Percentiles rank a stretch among this genome's conserved stretches.
Conservation (phyloP, 2,888 invertebrate species). For the Antheraea yamamai region DNA sequence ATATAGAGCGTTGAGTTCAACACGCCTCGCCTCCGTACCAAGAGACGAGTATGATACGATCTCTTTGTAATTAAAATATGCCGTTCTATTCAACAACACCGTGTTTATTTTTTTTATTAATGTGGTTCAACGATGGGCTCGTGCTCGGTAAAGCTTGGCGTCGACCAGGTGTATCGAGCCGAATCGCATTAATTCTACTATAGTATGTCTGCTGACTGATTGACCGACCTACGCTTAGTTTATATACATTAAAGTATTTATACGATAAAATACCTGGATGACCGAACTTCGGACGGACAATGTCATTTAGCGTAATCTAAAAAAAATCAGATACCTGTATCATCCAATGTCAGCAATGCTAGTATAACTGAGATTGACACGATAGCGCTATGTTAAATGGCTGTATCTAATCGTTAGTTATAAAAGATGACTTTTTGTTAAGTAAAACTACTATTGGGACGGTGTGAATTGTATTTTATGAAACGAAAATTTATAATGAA, state of each 20-base stretch:
- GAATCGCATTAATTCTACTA: slow-evolving; percentile 3
- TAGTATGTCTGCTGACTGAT: neutral
- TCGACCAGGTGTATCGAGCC: slow-evolving; percentile 1
- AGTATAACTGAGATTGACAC: no score
- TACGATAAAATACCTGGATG: neutral
- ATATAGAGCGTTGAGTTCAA: slow-evolving; percentile 12
- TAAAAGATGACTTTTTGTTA: no score
- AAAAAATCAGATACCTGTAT: no score
- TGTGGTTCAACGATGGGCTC: neutral
- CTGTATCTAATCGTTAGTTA: no score
- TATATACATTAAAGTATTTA: neutral
- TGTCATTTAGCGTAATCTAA: no score
- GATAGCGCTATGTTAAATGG: no score
- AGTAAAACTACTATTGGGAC: no score
- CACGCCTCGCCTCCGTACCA: neutral
- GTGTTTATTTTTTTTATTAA: neutral
- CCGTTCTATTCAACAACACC: slow-evolving; percentile 3
- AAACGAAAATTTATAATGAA: no score
- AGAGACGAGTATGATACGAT: neutral
- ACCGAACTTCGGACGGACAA: no score
- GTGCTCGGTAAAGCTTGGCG: neutral
- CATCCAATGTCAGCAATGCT: no score
- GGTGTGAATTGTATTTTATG: no score
- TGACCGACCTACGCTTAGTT: neutral
- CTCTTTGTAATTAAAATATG: neutral